Evolutionary conservation across 35 echinoderm and acorn worm genomes (phyloP), one percentile per base, ranked within the genome.

Genomic region (Chiridota heheva): DNA sequence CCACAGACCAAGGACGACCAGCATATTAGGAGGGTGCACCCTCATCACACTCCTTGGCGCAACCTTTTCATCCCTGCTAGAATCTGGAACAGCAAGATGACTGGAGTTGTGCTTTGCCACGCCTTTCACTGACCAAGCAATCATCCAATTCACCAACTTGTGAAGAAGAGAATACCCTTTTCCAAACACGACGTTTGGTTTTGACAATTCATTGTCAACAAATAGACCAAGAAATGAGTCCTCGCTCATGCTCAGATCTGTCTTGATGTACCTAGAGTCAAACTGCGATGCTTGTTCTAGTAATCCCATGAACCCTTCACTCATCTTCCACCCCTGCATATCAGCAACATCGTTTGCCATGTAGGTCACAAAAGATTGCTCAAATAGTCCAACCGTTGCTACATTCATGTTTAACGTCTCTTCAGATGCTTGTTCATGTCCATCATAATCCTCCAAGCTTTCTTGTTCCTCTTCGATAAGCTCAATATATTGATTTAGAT

Each of bases 1-100:
- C 75, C 75, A 78, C 34, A 78, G 47, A 40, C 75, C 75, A 7
- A 78, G 53, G 31, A 78, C 75, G 17, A 78, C 58, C 75, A 78
- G n/a, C 33, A 78, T 61, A 42, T 57, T 41, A 2, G 75, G 75
- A 42, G 58, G 75, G 36, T 78, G 75, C 51, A 78, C 35, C 33
- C 62, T 78, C 18, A 78, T 36, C 20, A 27, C 62, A 58, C 29
- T 78, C 47, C 75, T n/a, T n/a, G n/a, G n/a, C n/a, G n/a, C n/a
- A n/a, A n/a, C n/a, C n/a, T n/a, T n/a, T n/a, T n/a, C n/a, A n/a
- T n/a, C n/a, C n/a, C n/a, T n/a, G n/a, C n/a, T n/a, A n/a, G n/a
- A n/a, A n/a, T n/a, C n/a, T n/a, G n/a, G n/a, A n/a, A n/a, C n/a
- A n/a, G n/a, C n/a, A n/a, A n/a, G n/a, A n/a, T n/a, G n/a, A n/a